Evolutionary conservation across 2,113 vertebrate species (phyloP).

Genomic region (Megalops atlanticus): DNA sequence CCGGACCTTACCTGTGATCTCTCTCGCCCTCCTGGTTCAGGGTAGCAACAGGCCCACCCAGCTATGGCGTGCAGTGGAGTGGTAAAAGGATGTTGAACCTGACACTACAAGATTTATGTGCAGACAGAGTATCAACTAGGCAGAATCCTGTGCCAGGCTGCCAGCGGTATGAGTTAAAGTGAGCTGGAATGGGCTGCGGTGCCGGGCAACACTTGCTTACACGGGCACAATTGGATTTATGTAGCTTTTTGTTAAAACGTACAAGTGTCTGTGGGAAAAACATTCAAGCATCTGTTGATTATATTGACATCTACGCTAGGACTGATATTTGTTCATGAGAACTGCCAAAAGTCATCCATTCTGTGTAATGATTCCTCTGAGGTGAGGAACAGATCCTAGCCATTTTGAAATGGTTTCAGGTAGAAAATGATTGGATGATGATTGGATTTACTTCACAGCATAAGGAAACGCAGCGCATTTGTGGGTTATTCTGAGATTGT

Average conservation of each 20-base stretch:
- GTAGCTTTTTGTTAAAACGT: neutral
- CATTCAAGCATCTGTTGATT: neutral
- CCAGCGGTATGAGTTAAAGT: neutral
- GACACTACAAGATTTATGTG: neutral
- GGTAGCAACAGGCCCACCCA: neutral
- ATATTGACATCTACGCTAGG: neutral
- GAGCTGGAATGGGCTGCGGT: too few species aligned
- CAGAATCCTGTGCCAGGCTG: neutral
- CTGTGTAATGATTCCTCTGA: neutral
- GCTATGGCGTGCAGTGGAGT: neutral
- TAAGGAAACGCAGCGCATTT: neutral
- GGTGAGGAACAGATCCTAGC: neutral
- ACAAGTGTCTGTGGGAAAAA: neutral
- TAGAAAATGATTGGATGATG: neutral
- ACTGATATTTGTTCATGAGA: neutral
- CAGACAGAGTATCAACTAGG: neutral
- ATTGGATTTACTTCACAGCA: too few species aligned
- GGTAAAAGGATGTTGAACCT: neutral
- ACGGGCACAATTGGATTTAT: neutral
- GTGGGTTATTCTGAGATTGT: too few species aligned
- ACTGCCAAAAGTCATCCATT: neutral
- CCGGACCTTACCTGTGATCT: conserved; percentile 32
- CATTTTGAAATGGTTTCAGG: neutral
- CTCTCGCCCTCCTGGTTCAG: neutral
- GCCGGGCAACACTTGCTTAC: neutral